Evolutionary conservation across 2,113 vertebrate species (phyloP).

Genomic region (Platanista minor): DNA sequence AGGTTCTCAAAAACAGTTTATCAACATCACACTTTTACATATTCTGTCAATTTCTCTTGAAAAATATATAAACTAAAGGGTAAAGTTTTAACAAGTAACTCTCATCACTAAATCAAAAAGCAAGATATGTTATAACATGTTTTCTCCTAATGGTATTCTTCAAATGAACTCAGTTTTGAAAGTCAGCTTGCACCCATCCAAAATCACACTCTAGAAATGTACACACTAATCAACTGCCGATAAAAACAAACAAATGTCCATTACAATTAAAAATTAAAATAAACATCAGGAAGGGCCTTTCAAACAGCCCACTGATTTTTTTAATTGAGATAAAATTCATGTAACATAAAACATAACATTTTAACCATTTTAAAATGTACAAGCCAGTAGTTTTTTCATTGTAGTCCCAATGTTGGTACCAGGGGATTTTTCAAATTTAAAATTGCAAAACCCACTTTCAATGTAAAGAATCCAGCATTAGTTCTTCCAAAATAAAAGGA

Average conservation of each 20-base stretch:
- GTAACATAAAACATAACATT: background rate
- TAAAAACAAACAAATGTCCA: background rate
- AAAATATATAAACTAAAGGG: background rate
- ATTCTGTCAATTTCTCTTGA: conserved; percentile 1
- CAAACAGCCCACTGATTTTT: background rate
- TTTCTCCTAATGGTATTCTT: background rate
- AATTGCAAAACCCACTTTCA: conserved; percentile 1
- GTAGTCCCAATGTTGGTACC: background rate
- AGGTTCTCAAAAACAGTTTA: background rate
- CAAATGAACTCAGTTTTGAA: background rate
- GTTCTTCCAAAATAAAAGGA: conserved; percentile 24
- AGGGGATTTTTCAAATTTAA: conserved; percentile 18
- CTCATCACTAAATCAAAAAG: conserved; percentile 2
- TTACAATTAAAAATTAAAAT: conserved; percentile 16
- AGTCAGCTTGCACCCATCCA: background rate
- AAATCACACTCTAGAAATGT: background rate
- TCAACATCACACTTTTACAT: background rate
- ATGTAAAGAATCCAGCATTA: background rate
- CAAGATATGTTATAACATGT: background rate
- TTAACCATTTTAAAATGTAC: background rate
- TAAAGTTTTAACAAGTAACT: background rate
- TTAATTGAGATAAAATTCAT: conserved; percentile 4
- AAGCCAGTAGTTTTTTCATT: background rate
- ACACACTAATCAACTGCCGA: background rate
- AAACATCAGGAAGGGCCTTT: background rate